A percentile compares a stretch with the other conserved stretches of the same genome.
phyloP scores from a whole-genome alignment of 2,888 invertebrate genomes.

The Lissonota sp. region DNA sequence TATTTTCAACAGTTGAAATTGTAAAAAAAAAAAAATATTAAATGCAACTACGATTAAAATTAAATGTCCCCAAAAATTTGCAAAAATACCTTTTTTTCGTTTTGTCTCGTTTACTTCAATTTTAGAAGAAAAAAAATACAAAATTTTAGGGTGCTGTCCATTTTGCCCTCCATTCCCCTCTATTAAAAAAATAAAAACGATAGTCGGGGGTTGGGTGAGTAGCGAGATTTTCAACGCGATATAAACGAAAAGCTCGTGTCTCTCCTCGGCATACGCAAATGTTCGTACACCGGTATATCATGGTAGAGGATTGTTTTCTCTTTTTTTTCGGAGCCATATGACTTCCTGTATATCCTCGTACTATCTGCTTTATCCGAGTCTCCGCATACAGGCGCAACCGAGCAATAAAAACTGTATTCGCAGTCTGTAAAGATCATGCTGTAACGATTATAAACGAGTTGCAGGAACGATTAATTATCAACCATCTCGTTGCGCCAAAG shows the following conservation, averaged over 20 bases:
- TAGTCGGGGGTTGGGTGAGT: too few species aligned
- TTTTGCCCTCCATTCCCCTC: too few species aligned
- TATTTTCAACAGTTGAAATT: too few species aligned
- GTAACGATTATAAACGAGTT: conserved; percentile 4
- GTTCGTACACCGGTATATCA: not conserved
- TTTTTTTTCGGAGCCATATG: not conserved
- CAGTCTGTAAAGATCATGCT: conserved; percentile 10
- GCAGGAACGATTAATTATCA: conserved; percentile 7
- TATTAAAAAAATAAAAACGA: too few species aligned
- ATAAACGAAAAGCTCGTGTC: conserved; percentile 7
- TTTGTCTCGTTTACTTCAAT: too few species aligned
- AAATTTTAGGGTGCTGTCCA: too few species aligned
- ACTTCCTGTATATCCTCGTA: not conserved
- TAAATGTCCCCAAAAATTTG: too few species aligned
- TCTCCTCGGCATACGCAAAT: not conserved
- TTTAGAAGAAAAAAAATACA: too few species aligned
- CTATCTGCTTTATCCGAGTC: not conserved
- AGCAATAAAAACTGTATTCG: not conserved
- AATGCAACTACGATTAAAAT: not conserved
- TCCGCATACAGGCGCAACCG: not conserved
- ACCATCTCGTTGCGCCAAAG: not conserved
- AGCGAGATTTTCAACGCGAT: too few species aligned
- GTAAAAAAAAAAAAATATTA: too few species aligned
- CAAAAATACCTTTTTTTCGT: too few species aligned
- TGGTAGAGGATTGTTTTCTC: not conserved